Conservation (phyloP, 2,797 vertebrate species). For the Cirrhinus molitorella region DNA sequence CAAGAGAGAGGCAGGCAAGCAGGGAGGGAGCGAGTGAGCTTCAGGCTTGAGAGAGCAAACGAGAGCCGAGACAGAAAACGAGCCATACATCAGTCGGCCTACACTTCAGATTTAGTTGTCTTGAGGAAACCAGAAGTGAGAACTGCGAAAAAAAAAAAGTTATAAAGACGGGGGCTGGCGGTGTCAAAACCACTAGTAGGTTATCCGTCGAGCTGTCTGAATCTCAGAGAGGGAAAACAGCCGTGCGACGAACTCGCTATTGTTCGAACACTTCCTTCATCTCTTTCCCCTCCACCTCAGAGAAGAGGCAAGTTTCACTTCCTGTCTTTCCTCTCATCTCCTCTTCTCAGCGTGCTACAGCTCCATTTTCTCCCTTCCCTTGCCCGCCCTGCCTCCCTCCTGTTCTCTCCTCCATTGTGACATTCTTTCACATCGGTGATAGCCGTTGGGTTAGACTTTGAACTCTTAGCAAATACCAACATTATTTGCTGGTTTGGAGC, state of each 20-base stretch:
- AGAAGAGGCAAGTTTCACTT: conserved; percentile 76
- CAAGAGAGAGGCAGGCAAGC: conserved; percentile 68
- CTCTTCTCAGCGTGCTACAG: conserved; percentile 60
- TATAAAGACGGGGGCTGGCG: neutral
- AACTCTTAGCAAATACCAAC: conserved; percentile 80
- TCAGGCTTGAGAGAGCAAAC: conserved; percentile 44
- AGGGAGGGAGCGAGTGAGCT: conserved; percentile 43
- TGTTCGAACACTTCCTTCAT: conserved; percentile 85
- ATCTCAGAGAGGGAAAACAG: conserved; percentile 19
- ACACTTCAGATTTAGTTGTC: neutral
- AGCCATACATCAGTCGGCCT: conserved; percentile 51
- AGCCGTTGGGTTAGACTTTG: conserved; percentile 75
- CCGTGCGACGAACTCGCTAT: conserved; percentile 65
- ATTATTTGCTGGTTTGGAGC: conserved; percentile 75
- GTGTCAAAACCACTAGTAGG: neutral
- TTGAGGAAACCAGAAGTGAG: neutral
- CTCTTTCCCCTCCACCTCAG: conserved; percentile 76
- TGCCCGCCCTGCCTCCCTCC: conserved; percentile 56
- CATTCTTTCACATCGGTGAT: conserved; percentile 81
- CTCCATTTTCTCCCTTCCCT: conserved; percentile 60
- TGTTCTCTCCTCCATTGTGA: conserved; percentile 68
- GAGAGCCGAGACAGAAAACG: conserved; percentile 36
- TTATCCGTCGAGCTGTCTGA: neutral
- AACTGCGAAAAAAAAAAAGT: neutral
- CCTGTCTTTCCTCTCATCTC: conserved; percentile 74